Evolutionary conservation across 2,113 vertebrate species (phyloP), one percentile per base, ranked within the genome.

Genomic region (Mustela nigripes): DNA sequence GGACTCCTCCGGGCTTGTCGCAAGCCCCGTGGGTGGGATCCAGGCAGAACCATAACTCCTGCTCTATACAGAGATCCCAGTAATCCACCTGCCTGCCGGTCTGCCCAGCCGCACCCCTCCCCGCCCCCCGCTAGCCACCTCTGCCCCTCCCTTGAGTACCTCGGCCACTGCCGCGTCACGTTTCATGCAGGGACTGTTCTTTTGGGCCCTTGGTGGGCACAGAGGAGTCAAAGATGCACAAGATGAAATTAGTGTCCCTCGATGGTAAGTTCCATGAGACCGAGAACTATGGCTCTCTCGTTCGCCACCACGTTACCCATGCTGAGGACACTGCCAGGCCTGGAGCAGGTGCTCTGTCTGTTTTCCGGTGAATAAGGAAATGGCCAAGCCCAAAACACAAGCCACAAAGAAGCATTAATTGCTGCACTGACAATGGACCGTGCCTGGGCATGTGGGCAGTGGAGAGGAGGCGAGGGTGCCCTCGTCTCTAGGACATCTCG

Each of bases 1-100:
- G n/a, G 21, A 8, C 45, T 56, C 42, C 80, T 28, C 89, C 24
- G 7, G 45, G 86, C 79, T 69, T 89, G 84, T n/a, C 3, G 0
- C 42, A 45, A 76, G 48, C 67, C 83, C 74, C 9, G 11, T 71
- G 94, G 90, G 89, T 95, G 86, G 92, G 89, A 84, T 85, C 39
- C 33, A 4, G 92, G 73, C 42, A 97, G 90, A 71, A 10, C 53
- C 11, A 1, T 62, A 79, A 76, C 71, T 85, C 48, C 90, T 28
- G 39, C 79, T 80, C 62, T 56, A 31, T 50, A 28, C 60, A 58
- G 56, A 69, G 48, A 33, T 22, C n/a, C 92, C 58, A 24, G 0
- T 14, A 21, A 90, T 42, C 26, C 50, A n/a, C 14, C 14, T 11
- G 16, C 71, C 31, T 58, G 67, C 48, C 1, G 1, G 11, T 7